Base-by-base conservation (phyloP, 2,113 vertebrate species). In the Tenrec ecaudatus region DNA sequence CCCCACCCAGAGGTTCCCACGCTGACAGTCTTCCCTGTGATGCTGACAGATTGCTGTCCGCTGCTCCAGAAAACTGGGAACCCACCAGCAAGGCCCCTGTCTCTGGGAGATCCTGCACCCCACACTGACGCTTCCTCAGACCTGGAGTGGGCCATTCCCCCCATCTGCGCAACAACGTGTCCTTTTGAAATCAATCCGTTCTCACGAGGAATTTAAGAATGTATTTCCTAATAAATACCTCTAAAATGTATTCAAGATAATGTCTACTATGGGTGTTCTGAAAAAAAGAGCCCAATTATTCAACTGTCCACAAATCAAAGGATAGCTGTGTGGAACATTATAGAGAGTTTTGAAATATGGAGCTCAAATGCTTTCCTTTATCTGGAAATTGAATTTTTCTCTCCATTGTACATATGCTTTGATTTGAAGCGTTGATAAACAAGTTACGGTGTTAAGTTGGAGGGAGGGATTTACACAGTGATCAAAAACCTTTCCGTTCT, bases 181-280 rank as follows among this genome's bases (percentile, higher is more conserved):
- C 57, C 58, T 92, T 90, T 84, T 29, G 79, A 57, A 83, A 95
- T 62, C 33, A 90, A 16, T n/a, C 17, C 66, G 38, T 22, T 47
- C 66, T 27, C 64, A 36, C 20, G 3, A 90, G 16, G 2, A 16
- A 73, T 83, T 76, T 71, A 38, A 88, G 38, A 88, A 83, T 57
- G 38, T 69, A 33, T 43, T 60, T 80, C 20, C 6, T 16, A 90
- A 62, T 58, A 31, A 43, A 25, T 36, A 16, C 58, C 23, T 27
- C 73, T 31, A 27, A 93, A 57, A 62, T 92, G n/a, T 33, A 40
- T 40, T n/a, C 6, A 53, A 3, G 36, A 33, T 43, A 87, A 38
- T 16, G 91, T 82, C 75, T 79, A 68, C 33, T 33, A 57, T 84
- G 25, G 77, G 12, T 53, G n/a, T 20, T 66, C 93, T 81, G 38